These are phyloP conservation scores for Zoanthus sociatus DNA, from an alignment of 92 coral and sea anemone genomes.

Conservation along the genomic window DNA sequence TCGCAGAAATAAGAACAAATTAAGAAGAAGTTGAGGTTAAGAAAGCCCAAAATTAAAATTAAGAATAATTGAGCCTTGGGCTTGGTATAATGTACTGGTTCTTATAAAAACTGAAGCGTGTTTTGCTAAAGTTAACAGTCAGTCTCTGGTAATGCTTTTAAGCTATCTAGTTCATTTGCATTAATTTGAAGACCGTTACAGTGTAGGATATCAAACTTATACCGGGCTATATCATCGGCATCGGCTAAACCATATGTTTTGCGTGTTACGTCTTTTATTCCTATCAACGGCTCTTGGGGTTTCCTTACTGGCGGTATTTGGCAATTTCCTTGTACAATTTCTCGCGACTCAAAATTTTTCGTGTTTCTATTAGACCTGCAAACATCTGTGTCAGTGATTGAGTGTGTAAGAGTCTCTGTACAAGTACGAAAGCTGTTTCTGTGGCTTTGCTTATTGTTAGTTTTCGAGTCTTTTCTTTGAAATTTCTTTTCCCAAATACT, in stretches of 20 bases:
- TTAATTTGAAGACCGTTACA: neutral
- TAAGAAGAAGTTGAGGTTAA: too few relatives aligned
- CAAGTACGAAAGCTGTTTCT: conserved; percentile 14
- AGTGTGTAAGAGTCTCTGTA: conserved; percentile 5
- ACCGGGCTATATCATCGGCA: neutral
- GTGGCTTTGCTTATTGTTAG: neutral
- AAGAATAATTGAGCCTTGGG: too few relatives aligned
- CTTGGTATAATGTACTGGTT: too few relatives aligned
- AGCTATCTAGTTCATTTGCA: neutral
- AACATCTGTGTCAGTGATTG: neutral
- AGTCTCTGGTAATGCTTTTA: conserved; percentile 19
- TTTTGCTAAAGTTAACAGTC: neutral
- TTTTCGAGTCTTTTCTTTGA: neutral
- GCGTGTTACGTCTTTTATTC: neutral
- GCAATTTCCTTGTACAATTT: neutral
- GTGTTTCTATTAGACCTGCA: neutral
- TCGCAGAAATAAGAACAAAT: too few relatives aligned
- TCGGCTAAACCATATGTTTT: neutral
- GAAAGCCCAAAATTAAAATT: too few relatives aligned
- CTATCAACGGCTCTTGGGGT: neutral
- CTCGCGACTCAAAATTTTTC: neutral
- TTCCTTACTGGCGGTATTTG: neutral
- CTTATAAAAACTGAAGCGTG: too few relatives aligned
- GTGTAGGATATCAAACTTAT: neutral
- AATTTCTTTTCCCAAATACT: conserved; percentile 40